Percentiles rank a stretch among this genome's conserved stretches.
Conservation (phyloP, 2,113 vertebrate species). For the Epinephelus lanceolatus region DNA sequence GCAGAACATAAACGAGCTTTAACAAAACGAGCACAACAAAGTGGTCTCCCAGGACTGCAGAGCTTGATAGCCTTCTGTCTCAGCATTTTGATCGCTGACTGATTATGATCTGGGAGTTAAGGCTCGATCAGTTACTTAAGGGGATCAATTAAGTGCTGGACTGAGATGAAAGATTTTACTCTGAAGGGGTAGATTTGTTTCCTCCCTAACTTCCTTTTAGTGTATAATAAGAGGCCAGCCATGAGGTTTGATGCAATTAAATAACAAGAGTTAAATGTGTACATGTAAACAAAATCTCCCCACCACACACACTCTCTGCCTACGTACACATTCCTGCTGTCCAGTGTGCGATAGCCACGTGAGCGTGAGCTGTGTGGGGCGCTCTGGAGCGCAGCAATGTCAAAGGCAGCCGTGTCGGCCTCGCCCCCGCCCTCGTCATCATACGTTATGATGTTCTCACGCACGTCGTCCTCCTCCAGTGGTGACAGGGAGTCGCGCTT, state of each 20-base stretch:
- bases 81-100: slow-evolving; percentile 58
- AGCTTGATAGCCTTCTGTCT: slow-evolving; percentile 65
- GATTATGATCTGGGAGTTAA: slow-evolving; percentile 46
- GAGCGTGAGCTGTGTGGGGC: slow-evolving; percentile 82
- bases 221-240: neutral
- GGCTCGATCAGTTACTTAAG: slow-evolving; percentile 43
- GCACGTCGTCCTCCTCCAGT: slow-evolving; percentile 91
- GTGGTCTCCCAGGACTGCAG: slow-evolving; percentile 56
- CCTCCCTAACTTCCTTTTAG: slow-evolving; percentile 12
- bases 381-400: slow-evolving; percentile 91
- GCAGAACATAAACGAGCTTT: slow-evolving; percentile 56
- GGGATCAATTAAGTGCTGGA: slow-evolving; percentile 58
- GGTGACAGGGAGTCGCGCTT: slow-evolving; percentile 90
- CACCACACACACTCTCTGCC: neutral
- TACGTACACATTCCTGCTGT: slow-evolving; percentile 86
- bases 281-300: slow-evolving; percentile 5
- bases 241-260: slow-evolving; percentile 33
- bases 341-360: slow-evolving; percentile 83
- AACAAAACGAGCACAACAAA: slow-evolving; percentile 68
- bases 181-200: slow-evolving; percentile 29
- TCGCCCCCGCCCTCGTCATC: slow-evolving; percentile 93
- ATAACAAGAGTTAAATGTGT: neutral
- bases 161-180: slow-evolving; percentile 46
- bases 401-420: slow-evolving; percentile 94
- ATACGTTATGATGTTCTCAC: slow-evolving; percentile 94